Percentiles rank a stretch among this genome's conserved stretches.
Evolutionary conservation across 2,888 invertebrate species (phyloP).

Genomic region (Dyspetes luteomarginatus): DNA sequence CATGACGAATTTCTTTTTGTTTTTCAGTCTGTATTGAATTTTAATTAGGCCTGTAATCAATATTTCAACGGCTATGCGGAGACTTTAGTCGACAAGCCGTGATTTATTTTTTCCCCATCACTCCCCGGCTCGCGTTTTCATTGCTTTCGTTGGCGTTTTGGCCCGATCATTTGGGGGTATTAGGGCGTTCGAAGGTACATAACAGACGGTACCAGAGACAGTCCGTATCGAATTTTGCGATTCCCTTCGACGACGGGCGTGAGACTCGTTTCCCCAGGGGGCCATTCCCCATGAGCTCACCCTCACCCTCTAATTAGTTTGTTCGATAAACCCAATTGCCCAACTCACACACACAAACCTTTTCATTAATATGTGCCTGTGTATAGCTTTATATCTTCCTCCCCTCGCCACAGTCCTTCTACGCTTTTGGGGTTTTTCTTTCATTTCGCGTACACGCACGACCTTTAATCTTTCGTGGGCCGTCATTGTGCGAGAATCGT

Average conservation of each 20-base stretch:
- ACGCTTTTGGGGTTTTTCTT: slow-evolving; percentile 20
- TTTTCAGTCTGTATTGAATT: slow-evolving; percentile 16
- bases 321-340: slow-evolving; percentile 77
- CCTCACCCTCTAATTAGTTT: slow-evolving; percentile 77
- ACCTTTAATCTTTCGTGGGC: no score
- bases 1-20: slow-evolving; percentile 73
- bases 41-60: slow-evolving; percentile 34
- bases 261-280: slow-evolving; percentile 66
- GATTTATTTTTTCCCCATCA: slow-evolving; percentile 32
- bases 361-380: not conserved
- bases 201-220: not conserved
- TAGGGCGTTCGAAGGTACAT: not conserved
- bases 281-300: slow-evolving; percentile 72
- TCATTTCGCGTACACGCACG: slow-evolving; percentile 11
- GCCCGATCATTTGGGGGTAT: slow-evolving; percentile 32
- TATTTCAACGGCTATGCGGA: slow-evolving; percentile 12
- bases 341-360: slow-evolving; percentile 23
- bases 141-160: no score
- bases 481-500: no score
- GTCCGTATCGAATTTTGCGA: slow-evolving; percentile 4
- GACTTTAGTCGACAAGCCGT: slow-evolving; percentile 24
- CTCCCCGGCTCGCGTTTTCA: no score
- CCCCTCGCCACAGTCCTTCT: not conserved
- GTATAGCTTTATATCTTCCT: not conserved
- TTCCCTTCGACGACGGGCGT: slow-evolving; percentile 17